phyloP scores from a whole-genome alignment of 2,888 invertebrate species.

The Meliscaeva auricollis region DNA sequence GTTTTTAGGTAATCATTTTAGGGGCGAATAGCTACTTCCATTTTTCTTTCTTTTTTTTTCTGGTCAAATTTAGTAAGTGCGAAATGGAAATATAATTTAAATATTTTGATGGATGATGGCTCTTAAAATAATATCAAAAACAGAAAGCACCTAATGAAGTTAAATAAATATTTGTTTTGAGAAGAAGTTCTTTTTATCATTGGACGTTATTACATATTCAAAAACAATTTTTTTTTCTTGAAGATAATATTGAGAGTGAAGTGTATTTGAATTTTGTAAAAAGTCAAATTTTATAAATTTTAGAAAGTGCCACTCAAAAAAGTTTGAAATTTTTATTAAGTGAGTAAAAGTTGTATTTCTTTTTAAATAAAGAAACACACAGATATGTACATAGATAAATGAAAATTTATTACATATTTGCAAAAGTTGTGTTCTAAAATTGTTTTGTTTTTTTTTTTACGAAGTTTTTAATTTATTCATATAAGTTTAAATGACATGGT shows the following conservation, averaged over 20 bases:
- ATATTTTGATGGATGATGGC: conserved; percentile 35
- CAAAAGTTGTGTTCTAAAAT: too few relatives aligned
- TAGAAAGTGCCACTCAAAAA: conserved; percentile 6
- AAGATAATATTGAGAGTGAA: background rate
- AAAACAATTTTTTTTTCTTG: background rate
- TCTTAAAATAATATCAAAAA: background rate
- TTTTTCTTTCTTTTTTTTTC: background rate
- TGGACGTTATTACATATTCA: background rate
- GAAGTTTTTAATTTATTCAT: too few relatives aligned
- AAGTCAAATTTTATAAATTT: background rate
- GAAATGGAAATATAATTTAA: conserved; percentile 34
- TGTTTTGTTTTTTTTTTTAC: too few relatives aligned
- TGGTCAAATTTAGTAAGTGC: conserved; percentile 17
- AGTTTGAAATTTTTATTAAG: background rate
- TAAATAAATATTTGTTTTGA: background rate
- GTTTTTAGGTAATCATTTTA: background rate
- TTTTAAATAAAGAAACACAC: too few relatives aligned
- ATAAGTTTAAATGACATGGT: too few relatives aligned
- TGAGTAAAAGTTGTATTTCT: too few relatives aligned
- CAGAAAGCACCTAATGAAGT: conserved; percentile 9
- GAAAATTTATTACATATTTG: too few relatives aligned
- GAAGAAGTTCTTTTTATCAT: background rate
- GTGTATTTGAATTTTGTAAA: conserved; percentile 5
- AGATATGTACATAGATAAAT: too few relatives aligned
- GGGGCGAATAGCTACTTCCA: background rate